A percentile compares a stretch with the other conserved stretches of the same genome.
phyloP scores from a whole-genome alignment of 2,797 vertebrate genomes.

The Cynopterus sphinx region DNA sequence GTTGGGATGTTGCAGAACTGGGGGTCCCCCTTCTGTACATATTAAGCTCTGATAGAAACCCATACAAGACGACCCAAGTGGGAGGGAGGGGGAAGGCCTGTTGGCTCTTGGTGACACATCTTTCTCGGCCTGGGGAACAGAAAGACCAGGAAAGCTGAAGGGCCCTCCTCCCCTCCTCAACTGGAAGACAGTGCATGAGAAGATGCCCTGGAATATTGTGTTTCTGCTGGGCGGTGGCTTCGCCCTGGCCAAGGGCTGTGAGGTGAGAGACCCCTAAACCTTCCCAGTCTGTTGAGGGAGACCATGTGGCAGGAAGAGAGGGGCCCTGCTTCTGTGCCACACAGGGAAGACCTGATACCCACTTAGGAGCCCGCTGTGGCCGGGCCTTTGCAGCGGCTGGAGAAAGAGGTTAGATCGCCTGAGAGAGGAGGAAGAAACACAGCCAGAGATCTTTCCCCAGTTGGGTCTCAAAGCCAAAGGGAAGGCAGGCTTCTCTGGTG shows the following conservation, averaged over 20 bases:
- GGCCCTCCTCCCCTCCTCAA: slow-evolving; percentile 82
- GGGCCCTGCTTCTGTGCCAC: not conserved
- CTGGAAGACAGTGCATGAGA: slow-evolving; percentile 90
- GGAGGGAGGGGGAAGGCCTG: not conserved
- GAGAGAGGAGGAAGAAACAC: not conserved
- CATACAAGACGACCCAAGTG: not conserved
- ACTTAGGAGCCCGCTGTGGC: not conserved
- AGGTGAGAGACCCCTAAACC: slow-evolving; percentile 85
- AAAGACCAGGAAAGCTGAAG: slow-evolving; percentile 40
- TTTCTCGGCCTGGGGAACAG: slow-evolving; percentile 77
- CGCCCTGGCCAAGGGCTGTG: slow-evolving; percentile 94
- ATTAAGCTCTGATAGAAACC: not conserved
- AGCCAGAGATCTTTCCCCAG: not conserved
- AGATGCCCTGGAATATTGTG: slow-evolving; percentile 96
- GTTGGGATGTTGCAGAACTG: not conserved
- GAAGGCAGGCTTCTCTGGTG: not conserved
- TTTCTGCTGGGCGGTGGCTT: slow-evolving; percentile 95
- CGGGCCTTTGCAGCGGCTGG: not conserved
- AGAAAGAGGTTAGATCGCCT: not conserved
- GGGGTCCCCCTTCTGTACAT: not conserved
- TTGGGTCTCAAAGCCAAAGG: not conserved
- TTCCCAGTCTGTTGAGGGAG: not conserved
- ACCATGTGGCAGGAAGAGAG: not conserved
- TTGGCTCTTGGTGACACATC: slow-evolving; percentile 7
- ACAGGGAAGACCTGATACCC: not conserved